phyloP scores from a whole-genome alignment of 2,113 vertebrate species.

The Archilochus colubris region DNA sequence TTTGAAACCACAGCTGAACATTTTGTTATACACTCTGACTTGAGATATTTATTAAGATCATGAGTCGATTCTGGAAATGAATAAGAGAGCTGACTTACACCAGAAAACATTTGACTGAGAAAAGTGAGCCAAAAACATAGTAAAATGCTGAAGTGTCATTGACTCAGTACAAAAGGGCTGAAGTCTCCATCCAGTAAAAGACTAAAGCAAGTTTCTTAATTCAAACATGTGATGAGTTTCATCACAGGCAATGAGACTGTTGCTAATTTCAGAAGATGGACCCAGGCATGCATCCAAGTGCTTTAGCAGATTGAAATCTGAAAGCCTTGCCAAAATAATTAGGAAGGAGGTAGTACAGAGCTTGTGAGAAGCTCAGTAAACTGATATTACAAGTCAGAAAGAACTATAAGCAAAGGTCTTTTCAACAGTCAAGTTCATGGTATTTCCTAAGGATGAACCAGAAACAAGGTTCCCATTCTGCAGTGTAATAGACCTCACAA shows the following conservation, averaged over 20 bases:
- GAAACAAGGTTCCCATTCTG: neutral
- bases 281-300: neutral
- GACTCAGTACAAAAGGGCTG: neutral
- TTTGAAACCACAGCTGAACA: neutral
- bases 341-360: neutral
- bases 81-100: neutral
- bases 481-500: neutral
- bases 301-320: neutral
- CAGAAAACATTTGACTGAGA: neutral
- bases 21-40: neutral
- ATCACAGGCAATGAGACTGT: neutral
- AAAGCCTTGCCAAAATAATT: neutral
- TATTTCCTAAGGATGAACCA: neutral
- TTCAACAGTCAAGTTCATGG: neutral
- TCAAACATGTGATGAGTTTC: neutral
- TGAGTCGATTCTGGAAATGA: neutral
- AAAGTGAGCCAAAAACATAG: neutral
- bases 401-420: neutral
- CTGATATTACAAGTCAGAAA: neutral
- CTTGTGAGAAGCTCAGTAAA: neutral
- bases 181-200: neutral
- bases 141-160: neutral
- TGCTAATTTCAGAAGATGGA: neutral
- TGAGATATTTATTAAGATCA: neutral
- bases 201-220: neutral